Conservation (phyloP, 2,113 vertebrate species). For the Pardalotus punctatus region DNA sequence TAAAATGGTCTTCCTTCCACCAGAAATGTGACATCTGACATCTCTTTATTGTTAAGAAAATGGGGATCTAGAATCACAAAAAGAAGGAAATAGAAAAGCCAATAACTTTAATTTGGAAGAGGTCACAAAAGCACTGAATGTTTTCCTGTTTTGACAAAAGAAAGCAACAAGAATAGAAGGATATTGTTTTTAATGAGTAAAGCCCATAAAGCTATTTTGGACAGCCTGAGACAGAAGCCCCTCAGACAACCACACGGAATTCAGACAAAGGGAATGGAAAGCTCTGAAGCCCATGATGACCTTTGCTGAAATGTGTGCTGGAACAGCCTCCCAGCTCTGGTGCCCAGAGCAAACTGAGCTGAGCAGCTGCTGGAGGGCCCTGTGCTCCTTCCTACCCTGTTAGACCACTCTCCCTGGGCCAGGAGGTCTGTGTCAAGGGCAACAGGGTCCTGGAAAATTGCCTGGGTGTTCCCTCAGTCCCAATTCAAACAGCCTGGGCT, state of each 20-base stretch:
- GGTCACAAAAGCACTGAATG: background rate
- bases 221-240: background rate
- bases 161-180: background rate
- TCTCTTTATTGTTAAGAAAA: slow-evolving; percentile 98
- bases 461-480: background rate
- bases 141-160: background rate
- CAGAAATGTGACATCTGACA: slow-evolving; percentile 98
- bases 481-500: background rate
- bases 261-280: background rate
- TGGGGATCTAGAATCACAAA: slow-evolving; percentile 85
- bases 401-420: fast-evolving
- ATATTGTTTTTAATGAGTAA: background rate
- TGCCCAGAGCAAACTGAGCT: background rate
- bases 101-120: background rate
- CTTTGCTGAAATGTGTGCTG: background rate
- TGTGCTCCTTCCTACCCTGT: background rate
- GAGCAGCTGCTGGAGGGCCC: background rate
- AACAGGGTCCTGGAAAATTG: background rate
- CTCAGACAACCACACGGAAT: background rate
- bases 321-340: background rate
- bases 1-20: slow-evolving; percentile 97
- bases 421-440: background rate
- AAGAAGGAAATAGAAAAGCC: background rate
- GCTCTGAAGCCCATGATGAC: background rate
- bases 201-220: background rate